phyloP scores from a whole-genome alignment of 2,888 invertebrate genomes.

The Icerya purchasi region DNA sequence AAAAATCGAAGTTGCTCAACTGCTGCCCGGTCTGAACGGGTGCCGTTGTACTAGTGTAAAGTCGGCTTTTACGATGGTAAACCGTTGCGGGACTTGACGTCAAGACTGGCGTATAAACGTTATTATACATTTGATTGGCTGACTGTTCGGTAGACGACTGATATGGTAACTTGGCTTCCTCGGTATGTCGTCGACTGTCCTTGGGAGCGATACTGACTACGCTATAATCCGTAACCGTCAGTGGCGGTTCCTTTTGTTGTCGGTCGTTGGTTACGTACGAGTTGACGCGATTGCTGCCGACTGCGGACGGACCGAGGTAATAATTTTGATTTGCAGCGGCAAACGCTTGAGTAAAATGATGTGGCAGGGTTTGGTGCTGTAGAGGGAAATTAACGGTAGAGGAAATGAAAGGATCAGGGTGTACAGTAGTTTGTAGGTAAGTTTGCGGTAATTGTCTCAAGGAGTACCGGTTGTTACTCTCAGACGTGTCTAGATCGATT shows the following conservation, averaged over 20 bases:
- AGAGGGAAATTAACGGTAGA: neutral
- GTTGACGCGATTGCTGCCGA: slow-evolving; percentile 5
- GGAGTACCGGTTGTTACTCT: neutral
- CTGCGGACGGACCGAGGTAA: neutral
- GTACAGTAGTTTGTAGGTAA: neutral
- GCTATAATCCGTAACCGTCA: slow-evolving; percentile 5
- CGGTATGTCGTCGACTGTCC: neutral
- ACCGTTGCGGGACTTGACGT: too few species aligned
- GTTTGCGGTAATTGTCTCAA: neutral
- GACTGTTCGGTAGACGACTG: too few species aligned
- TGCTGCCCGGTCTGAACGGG: too few species aligned
- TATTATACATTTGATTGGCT: too few species aligned
- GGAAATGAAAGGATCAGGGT: neutral
- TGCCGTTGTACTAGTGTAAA: too few species aligned
- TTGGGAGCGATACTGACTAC: slow-evolving; percentile 7
- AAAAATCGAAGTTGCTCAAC: too few species aligned
- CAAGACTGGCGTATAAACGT: too few species aligned
- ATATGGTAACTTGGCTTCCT: too few species aligned
- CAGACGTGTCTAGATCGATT: neutral
- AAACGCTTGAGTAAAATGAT: neutral
- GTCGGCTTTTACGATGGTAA: too few species aligned
- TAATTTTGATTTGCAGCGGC: neutral
- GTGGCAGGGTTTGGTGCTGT: neutral
- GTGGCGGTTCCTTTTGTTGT: neutral
- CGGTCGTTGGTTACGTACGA: slow-evolving; percentile 1